Evolutionary conservation across 2,797 vertebrate species (phyloP), one percentile per base, ranked within the genome.

Genomic region (Falco berigora): DNA sequence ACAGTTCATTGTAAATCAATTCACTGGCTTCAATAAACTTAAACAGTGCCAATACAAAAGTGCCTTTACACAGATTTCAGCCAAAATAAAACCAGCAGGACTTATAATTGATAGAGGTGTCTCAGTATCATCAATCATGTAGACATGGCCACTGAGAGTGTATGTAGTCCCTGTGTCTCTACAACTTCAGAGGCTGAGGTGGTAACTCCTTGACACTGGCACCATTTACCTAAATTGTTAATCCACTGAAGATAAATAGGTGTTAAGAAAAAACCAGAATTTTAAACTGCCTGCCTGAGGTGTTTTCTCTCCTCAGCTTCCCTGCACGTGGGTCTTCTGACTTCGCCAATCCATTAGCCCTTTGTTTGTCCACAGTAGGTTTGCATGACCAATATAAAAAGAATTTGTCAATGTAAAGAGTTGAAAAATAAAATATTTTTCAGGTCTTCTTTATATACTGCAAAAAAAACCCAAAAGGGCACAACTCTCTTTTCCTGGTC

Each of bases 161-260:
- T 32, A 24, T 11, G 42, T 64, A 34, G 34, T 66, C 15, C 34
- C 36, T 47, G 36, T 86, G 36, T 44, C 27, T 88, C 66, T 40
- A 72, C 23, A 93, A 9, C 17, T 73, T 32, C 69, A 73, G 62
- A 21, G 20, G 72, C 25, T 71, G 59, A 96, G 66, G 69, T 84
- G 38, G 19, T 62, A 81, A 66, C 64, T 95, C 73, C 73, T 81
- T 84, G 47, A 66, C 47, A 47, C 30, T 69, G 47, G 14, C 84
- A 32, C 10, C n/a, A n/a, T 96, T 92, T 84, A 73, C 83, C 55
- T 73, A 82, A 92, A 88, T 73, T 81, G 50, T 86, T 93, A 88
- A 94, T 59, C 30, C n/a, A 69, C 32, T 86, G 75, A 94, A 88
- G 68, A 90, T 75, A 84, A 90, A 75, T 44, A 81, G 17, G 30